These are phyloP conservation scores for Metacarcinus magister DNA, from an alignment of 2,888 invertebrate genomes.

Conservation along the genomic window DNA sequence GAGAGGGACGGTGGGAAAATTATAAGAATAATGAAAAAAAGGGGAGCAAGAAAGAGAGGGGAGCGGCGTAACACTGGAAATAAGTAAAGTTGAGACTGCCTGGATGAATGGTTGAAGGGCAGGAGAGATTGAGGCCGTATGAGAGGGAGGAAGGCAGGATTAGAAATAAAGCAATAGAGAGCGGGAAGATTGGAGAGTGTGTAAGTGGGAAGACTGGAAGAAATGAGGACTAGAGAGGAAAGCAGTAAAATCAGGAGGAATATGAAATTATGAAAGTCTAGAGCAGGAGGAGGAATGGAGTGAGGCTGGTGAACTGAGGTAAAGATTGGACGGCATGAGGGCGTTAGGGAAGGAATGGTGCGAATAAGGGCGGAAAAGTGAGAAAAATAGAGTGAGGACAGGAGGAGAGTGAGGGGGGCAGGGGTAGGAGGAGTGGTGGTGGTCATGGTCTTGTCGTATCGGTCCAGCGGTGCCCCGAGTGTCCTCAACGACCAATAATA, in stretches of 20 bases:
- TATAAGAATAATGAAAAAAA: background rate
- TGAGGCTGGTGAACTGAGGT: background rate
- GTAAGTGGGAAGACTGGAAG: background rate
- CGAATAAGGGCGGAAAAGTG: background rate
- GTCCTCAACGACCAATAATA: conserved; percentile 26
- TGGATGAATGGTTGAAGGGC: background rate
- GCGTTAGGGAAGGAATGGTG: background rate
- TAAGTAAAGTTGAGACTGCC: background rate
- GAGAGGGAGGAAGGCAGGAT: background rate
- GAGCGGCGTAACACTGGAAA: background rate
- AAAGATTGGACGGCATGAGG: background rate
- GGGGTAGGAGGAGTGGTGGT: background rate
- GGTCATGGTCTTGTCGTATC: background rate
- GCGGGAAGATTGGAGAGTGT: background rate
- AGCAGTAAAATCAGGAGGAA: no score
- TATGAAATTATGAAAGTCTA: no score
- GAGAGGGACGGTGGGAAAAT: background rate
- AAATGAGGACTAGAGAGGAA: background rate
- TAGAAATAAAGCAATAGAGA: background rate
- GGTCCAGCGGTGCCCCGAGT: conserved; percentile 13
- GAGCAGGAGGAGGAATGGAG: no score
- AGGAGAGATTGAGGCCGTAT: background rate
- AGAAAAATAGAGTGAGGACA: background rate
- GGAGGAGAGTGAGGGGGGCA: background rate
- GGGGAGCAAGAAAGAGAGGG: background rate